Conservation (phyloP, 2,797 vertebrate genomes). For the Sebastes cheni region DNA sequence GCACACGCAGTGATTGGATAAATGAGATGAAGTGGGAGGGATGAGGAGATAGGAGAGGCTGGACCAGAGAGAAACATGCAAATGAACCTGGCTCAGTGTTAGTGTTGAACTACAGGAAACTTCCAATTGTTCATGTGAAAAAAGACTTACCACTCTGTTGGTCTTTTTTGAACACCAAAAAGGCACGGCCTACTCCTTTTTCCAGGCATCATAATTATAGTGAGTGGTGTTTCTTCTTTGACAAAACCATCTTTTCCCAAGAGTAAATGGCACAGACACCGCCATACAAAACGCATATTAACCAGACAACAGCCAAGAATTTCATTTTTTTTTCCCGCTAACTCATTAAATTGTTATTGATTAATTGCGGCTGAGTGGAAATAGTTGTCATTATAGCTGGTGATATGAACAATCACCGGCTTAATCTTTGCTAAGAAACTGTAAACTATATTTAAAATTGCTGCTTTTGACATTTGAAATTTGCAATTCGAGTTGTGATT, state of each 20-base stretch:
- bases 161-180: too few relatives aligned
- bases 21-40: neutral
- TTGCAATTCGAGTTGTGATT: too few relatives aligned
- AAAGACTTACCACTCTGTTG: too few relatives aligned
- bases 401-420: too few relatives aligned
- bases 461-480: too few relatives aligned
- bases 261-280: neutral
- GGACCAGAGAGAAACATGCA: too few relatives aligned
- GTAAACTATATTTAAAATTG: too few relatives aligned
- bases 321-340: fast-evolving
- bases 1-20: neutral
- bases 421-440: too few relatives aligned
- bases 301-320: neutral
- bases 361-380: too few relatives aligned
- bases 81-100: neutral
- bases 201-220: neutral
- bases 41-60: neutral
- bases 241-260: neutral
- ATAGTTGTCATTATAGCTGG: neutral
- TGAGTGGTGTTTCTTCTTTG: neutral
- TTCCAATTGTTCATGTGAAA: too few relatives aligned
- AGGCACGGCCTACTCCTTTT: too few relatives aligned
- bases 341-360: too few relatives aligned
- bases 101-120: neutral
- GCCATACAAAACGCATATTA: neutral